Percentiles rank a stretch among this genome's conserved stretches.
phyloP scores from a whole-genome alignment of 2,888 invertebrate genomes.

The Embidobia sp. region DNA sequence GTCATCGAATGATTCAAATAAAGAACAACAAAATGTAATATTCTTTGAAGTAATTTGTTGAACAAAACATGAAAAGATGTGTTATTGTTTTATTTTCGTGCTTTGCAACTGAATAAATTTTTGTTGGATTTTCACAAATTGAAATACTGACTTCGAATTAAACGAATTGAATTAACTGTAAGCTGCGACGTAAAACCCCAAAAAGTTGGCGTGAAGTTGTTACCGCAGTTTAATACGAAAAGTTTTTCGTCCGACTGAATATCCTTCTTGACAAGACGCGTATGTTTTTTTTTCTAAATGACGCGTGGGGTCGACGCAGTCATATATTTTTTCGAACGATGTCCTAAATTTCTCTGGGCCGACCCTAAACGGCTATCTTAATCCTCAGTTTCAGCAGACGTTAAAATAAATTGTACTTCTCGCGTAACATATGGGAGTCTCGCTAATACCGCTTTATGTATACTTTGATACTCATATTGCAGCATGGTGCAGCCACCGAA shows the following conservation, averaged over 20 bases:
- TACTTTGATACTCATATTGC: conserved; percentile 76
- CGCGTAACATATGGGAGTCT: conserved; percentile 75
- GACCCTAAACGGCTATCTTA: conserved; percentile 48
- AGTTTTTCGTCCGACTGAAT: conserved; percentile 32
- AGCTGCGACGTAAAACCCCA: conserved; percentile 14
- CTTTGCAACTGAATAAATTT: too few species aligned
- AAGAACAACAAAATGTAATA: too few species aligned
- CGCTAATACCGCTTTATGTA: conserved; percentile 78
- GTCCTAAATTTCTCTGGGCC: conserved; percentile 48
- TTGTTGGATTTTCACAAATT: not conserved
- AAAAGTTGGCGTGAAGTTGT: conserved; percentile 30
- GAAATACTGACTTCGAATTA: conserved; percentile 2
- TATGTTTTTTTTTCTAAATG: conserved; percentile 47
- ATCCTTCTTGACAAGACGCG: conserved; percentile 30
- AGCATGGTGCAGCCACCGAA: conserved; percentile 71
- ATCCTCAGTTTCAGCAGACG: conserved; percentile 53
- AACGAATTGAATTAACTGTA: conserved; percentile 38
- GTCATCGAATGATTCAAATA: too few species aligned
- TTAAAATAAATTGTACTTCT: conserved; percentile 69
- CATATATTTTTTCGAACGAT: conserved; percentile 49
- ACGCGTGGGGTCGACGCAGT: conserved; percentile 39
- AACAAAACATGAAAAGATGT: too few species aligned
- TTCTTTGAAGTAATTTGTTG: too few species aligned
- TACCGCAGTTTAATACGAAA: conserved; percentile 52
- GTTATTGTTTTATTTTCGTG: too few species aligned